Percentiles rank a stretch among this genome's conserved stretches.
Conservation (phyloP, 2,888 invertebrate species). For the Chrysodeixis includens region DNA sequence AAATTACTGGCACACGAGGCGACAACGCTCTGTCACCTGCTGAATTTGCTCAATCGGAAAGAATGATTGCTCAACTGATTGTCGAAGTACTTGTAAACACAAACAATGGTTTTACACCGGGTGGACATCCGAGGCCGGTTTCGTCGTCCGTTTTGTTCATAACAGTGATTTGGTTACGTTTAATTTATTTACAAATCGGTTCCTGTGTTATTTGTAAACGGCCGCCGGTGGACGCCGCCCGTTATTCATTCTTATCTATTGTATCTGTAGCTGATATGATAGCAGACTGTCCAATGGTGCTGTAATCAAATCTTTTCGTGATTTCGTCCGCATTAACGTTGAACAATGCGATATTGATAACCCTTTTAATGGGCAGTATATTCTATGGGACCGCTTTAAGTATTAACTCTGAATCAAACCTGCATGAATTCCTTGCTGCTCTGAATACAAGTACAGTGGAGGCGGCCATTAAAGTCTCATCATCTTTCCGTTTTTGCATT, state of each 20-base stretch:
- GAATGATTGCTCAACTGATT: slow-evolving; percentile 82
- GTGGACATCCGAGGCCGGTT: slow-evolving; percentile 73
- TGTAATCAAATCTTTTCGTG: slow-evolving; percentile 50
- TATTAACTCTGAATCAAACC: slow-evolving; percentile 36
- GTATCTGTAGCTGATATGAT: slow-evolving; percentile 59
- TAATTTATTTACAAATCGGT: slow-evolving; percentile 75
- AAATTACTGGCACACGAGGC: slow-evolving; percentile 71
- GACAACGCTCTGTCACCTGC: slow-evolving; percentile 68
- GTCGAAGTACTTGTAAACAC: slow-evolving; percentile 76
- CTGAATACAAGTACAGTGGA: slow-evolving; percentile 46
- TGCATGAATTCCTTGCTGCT: slow-evolving; percentile 49
- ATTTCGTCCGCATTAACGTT: slow-evolving; percentile 40
- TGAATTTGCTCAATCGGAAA: slow-evolving; percentile 76
- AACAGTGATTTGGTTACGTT: slow-evolving; percentile 70
- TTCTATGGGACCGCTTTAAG: slow-evolving; percentile 13
- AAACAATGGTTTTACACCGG: slow-evolving; percentile 75
- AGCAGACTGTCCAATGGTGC: slow-evolving; percentile 52
- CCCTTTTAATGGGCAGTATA: slow-evolving; percentile 11
- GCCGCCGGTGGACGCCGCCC: slow-evolving; percentile 50
- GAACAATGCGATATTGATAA: slow-evolving; percentile 32
- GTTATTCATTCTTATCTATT: slow-evolving; percentile 62
- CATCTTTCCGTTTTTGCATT: slow-evolving; percentile 53
- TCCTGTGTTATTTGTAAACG: slow-evolving; percentile 66
- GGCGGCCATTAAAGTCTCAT: slow-evolving; percentile 57
- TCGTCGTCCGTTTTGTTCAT: slow-evolving; percentile 64